Evolutionary conservation across 2,113 vertebrate genomes (phyloP).

Genomic region (Podocnemis expansa): DNA sequence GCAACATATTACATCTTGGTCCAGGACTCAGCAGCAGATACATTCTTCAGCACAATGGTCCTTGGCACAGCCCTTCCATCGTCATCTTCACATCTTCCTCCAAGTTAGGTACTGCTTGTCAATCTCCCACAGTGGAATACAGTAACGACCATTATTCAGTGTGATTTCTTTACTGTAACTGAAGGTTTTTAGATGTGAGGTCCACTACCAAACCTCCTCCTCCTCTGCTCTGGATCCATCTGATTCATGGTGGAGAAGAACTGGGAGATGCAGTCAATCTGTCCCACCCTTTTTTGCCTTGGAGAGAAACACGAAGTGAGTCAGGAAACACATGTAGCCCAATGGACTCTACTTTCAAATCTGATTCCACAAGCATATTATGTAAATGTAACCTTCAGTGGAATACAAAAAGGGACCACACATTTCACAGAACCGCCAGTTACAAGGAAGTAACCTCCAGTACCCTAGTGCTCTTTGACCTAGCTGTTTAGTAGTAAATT

Average conservation of each 20-base stretch:
- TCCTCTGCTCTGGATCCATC: neutral
- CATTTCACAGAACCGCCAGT: neutral
- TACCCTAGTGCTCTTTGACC: neutral
- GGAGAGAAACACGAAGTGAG: neutral
- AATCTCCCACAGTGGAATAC: neutral
- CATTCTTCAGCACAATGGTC: neutral
- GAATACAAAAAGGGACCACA: neutral
- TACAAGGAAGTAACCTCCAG: neutral
- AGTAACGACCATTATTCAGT: neutral
- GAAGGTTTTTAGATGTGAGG: neutral
- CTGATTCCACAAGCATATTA: neutral
- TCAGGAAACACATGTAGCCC: neutral
- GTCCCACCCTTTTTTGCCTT: neutral
- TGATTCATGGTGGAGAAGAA: neutral
- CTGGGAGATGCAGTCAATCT: neutral
- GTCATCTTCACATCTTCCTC: neutral
- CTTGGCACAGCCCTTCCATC: neutral
- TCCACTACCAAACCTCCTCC: neutral
- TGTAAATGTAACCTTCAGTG: neutral
- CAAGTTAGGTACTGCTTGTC: neutral
- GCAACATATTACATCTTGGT: neutral
- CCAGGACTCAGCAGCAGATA: neutral
- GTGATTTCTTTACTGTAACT: neutral
- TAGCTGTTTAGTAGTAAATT: neutral
- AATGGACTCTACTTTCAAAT: neutral